These are phyloP conservation scores for Pristis pectinata DNA, from an alignment of 2,797 vertebrate species.

Conservation along the genomic window DNA sequence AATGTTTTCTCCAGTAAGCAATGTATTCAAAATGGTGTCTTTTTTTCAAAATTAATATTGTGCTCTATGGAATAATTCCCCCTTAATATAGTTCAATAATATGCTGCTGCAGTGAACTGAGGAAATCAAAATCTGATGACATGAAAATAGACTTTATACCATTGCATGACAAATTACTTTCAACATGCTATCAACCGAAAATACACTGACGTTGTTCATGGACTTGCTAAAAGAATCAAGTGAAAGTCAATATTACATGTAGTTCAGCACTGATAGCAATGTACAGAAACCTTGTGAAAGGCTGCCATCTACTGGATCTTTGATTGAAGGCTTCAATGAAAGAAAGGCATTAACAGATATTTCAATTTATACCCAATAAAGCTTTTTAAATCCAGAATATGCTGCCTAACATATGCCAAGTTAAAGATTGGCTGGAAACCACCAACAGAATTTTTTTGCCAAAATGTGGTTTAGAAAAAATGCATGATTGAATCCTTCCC, in stretches of 20 bases:
- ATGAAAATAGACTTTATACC: background rate
- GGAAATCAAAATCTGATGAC: background rate
- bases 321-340: background rate
- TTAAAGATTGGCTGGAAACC: background rate
- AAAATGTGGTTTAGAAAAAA: background rate
- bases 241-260: background rate
- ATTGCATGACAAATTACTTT: background rate
- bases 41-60: background rate
- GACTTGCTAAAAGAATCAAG: background rate
- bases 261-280: background rate
- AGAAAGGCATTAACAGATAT: background rate
- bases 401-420: background rate
- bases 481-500: background rate
- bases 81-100: background rate
- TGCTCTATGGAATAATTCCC: background rate
- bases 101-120: background rate
- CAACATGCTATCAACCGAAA: background rate
- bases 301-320: conserved; percentile 1
- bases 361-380: background rate
- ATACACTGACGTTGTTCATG: background rate
- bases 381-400: background rate
- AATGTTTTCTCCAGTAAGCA: background rate
- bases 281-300: background rate
- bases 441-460: background rate
- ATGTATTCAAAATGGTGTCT: background rate